These are phyloP conservation scores for Papilio dardanus DNA, from an alignment of 1,140 invertebrate species.

Conservation along the genomic window DNA sequence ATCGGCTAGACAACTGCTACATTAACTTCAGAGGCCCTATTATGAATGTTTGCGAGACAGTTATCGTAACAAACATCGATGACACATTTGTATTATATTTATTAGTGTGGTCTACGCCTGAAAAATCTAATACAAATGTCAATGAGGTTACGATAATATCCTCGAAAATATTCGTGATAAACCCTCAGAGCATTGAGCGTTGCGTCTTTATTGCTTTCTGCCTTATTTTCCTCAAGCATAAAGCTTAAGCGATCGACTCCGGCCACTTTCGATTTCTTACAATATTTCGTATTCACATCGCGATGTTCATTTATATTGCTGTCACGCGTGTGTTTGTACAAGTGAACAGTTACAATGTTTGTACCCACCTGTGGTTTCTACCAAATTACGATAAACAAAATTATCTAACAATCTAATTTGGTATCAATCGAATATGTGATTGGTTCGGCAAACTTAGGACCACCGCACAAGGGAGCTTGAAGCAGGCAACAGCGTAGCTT, in stretches of 20 bases:
- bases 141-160: too few species aligned
- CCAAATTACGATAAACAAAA: conserved; percentile 49
- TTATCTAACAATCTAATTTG: conserved; percentile 34
- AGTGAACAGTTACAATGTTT: conserved; percentile 43
- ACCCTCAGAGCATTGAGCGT: not conserved
- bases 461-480: too few species aligned
- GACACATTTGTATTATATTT: too few species aligned
- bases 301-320: conserved; percentile 48
- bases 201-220: conserved; percentile 18
- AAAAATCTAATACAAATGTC: too few species aligned
- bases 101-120: too few species aligned
- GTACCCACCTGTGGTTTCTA: conserved; percentile 9
- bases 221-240: not conserved
- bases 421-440: not conserved
- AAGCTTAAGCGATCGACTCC: conserved; percentile 28
- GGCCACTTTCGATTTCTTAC: conserved; percentile 50
- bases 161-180: too few species aligned
- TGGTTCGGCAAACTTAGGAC: not conserved
- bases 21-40: too few species aligned
- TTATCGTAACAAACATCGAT: too few species aligned
- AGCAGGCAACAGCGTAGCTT: too few species aligned
- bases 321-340: conserved; percentile 50
- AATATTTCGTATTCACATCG: conserved; percentile 47
- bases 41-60: too few species aligned
- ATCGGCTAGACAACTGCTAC: not conserved